Evolutionary conservation across 2,797 vertebrate species (phyloP).

Genomic region (Myioborus miniatus): DNA sequence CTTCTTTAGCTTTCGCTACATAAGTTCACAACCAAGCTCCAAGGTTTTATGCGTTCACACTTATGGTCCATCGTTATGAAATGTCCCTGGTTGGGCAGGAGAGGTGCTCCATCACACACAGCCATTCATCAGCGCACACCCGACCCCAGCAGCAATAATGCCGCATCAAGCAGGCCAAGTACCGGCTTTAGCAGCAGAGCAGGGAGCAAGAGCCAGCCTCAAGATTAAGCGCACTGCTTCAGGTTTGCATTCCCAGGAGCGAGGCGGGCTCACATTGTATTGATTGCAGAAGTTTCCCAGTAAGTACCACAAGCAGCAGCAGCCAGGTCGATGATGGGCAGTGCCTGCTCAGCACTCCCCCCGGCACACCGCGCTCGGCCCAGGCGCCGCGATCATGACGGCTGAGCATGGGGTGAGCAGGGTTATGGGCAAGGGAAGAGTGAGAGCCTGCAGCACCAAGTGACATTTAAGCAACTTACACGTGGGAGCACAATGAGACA

Average conservation of each 20-base stretch:
- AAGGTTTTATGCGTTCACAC: slow-evolving; percentile 81
- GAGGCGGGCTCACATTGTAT: slow-evolving; percentile 90
- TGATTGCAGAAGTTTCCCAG: slow-evolving; percentile 98
- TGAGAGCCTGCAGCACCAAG: slow-evolving; percentile 77
- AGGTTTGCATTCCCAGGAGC: slow-evolving; percentile 94
- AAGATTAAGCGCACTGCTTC: slow-evolving; percentile 96
- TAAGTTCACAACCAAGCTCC: slow-evolving; percentile 74
- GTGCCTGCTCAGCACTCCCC: slow-evolving; percentile 76
- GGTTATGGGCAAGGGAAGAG: slow-evolving; percentile 67
- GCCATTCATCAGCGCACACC: slow-evolving; percentile 95
- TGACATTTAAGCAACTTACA: slow-evolving; percentile 95
- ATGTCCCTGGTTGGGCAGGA: slow-evolving; percentile 89
- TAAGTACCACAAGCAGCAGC: slow-evolving; percentile 97
- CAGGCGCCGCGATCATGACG: slow-evolving; percentile 80
- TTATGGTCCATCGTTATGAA: slow-evolving; percentile 96
- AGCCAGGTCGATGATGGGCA: slow-evolving; percentile 93
- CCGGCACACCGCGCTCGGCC: slow-evolving; percentile 66
- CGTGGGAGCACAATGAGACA: slow-evolving; percentile 85
- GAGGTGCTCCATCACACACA: slow-evolving; percentile 90
- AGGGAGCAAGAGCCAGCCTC: slow-evolving; percentile 90
- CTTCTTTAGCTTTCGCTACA: not conserved
- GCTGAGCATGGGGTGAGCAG: slow-evolving; percentile 82
- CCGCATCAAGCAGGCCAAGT: slow-evolving; percentile 97
- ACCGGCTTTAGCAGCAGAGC: slow-evolving; percentile 94
- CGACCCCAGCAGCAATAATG: slow-evolving; percentile 98